Conservation (phyloP, 2,888 invertebrate species). For the Drosophila mulleri region DNA sequence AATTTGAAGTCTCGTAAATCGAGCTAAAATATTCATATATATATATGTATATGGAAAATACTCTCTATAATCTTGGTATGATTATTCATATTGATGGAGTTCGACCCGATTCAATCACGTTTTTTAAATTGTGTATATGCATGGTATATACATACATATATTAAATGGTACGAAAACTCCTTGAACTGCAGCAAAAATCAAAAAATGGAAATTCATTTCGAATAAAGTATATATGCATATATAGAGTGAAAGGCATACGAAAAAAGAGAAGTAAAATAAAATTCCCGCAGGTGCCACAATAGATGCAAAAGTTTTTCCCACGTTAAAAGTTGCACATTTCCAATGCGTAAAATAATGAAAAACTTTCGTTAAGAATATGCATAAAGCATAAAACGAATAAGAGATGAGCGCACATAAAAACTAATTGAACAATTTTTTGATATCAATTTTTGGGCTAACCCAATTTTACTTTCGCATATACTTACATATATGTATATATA, state of each 20-base stretch:
- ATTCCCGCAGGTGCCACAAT: constrained; percentile 48
- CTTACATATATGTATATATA: too few relatives aligned
- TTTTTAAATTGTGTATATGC: not conserved
- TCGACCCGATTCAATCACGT: not conserved
- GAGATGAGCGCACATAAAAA: constrained; percentile 45
- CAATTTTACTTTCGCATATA: constrained; percentile 29
- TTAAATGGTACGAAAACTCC: not conserved
- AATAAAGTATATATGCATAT: not conserved
- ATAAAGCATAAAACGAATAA: constrained; percentile 56
- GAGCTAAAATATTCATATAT: not conserved
- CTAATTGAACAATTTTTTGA: constrained; percentile 64
- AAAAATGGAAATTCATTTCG: constrained; percentile 16
- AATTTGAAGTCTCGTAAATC: constrained; percentile 5
- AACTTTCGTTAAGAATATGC: constrained; percentile 57
- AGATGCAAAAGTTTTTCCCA: constrained; percentile 47
- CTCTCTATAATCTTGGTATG: not conserved
- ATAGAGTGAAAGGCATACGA: not conserved
- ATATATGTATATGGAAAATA: not conserved
- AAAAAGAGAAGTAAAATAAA: constrained; percentile 14
- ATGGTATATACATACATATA: not conserved
- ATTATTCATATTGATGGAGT: not conserved
- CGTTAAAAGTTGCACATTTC: constrained; percentile 42
- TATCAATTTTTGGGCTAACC: constrained; percentile 56
- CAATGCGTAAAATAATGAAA: constrained; percentile 23
- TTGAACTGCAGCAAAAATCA: constrained; percentile 14